Base-by-base conservation (phyloP, 2,888 invertebrate species). In the Ditula angustiorana region DNA sequence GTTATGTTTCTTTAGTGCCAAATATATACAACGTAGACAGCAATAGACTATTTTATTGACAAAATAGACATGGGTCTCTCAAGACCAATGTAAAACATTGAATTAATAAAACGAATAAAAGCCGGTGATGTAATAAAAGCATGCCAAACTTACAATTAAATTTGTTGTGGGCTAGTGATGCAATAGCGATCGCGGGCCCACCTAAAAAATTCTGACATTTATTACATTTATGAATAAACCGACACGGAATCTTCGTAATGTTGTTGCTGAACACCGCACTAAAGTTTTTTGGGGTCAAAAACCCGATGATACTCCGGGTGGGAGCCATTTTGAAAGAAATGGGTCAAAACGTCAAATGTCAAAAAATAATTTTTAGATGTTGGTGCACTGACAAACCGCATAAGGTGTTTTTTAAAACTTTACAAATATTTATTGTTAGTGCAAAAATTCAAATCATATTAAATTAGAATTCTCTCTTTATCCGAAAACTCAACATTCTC, bases 301-400 rank as follows among this genome's bases (percentile, higher is more conserved):
- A 90, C 76, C 94, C 94, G 76, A 94, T 87, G 82, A 95, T 86
- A 89, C 92, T 94, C 89, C 94, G 93, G 69, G 93, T 93, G 73
- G 94, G 93, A 87, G 94, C 94, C 95, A 95, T 95, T 84, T 90
- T 92, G 75, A 76, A 82, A 81, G 83, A 82, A 76, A 56, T 67
- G 78, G 52, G 61, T 56, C 35, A 56, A 23, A 66, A 64, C 46
- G 64, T 61, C 61, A 61, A 61, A 56, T 61, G 56, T 65, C 61
- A 65, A 47, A 60, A 55, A 57, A 11, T 49, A 41, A 13, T 58
- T 19, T 26, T 10, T 7, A 8, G 2, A 35, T 33, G 46, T 30
- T 24, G 55, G 13, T 33, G 10, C 10, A 3, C 2, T 41, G 49
- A 28, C n/a, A 26, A 13, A 21, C 10, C 7, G 2, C 5, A 5